Conservation (phyloP, 1,140 invertebrate species). For the Euura lappo region DNA sequence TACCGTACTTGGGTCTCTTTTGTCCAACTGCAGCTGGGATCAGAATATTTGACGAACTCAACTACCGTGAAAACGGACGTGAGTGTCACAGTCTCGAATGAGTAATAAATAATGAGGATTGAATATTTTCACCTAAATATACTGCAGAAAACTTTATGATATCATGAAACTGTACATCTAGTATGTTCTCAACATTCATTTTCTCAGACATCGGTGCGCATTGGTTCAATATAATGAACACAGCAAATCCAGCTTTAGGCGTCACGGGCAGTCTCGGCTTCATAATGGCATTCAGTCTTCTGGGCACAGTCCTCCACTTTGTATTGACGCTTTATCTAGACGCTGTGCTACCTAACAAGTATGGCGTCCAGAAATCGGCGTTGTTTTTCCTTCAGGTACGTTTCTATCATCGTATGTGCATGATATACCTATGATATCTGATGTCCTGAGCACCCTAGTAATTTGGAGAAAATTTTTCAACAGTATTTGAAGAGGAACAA, state of each 20-base stretch:
- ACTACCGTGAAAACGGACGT: constrained; percentile 35
- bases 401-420: constrained; percentile 19
- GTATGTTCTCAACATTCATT: background rate
- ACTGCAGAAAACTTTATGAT: no score
- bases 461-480: constrained; percentile 13
- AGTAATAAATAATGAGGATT: no score
- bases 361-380: constrained; percentile 60
- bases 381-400: constrained; percentile 61
- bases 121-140: no score
- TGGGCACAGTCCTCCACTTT: constrained; percentile 57
- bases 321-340: constrained; percentile 61
- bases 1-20: constrained; percentile 35
- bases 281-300: constrained; percentile 56
- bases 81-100: constrained; percentile 6
- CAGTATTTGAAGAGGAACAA: constrained; percentile 49
- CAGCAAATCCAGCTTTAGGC: constrained; percentile 61
- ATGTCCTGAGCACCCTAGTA: background rate
- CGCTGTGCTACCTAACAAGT: constrained; percentile 60
- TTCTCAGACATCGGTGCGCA: constrained; percentile 61
- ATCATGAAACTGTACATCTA: no score
- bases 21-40: constrained; percentile 37
- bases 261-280: constrained; percentile 56
- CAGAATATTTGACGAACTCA: constrained; percentile 38
- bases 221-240: constrained; percentile 61
- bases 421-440: background rate